Conservation (phyloP, 2,888 invertebrate genomes). For the Micoletzkya japonica region DNA sequence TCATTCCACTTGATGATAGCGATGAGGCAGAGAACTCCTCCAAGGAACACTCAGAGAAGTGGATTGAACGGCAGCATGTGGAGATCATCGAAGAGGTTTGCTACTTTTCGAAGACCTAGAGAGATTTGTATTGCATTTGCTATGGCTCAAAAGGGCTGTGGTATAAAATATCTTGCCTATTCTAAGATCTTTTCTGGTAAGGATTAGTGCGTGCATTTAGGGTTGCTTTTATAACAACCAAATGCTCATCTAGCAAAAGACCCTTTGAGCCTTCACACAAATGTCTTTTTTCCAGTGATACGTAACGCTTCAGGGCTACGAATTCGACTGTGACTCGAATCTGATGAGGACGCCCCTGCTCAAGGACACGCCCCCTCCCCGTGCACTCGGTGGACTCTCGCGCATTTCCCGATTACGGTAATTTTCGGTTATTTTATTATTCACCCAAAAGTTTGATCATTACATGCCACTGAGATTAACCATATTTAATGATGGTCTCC, state of each 20-base stretch:
- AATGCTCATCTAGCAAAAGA: too few relatives aligned
- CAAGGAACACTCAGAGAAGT: slow-evolving; percentile 1
- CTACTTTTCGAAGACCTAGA: not conserved
- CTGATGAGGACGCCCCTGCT: slow-evolving; percentile 19
- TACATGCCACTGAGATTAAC: not conserved
- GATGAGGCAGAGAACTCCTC: not conserved
- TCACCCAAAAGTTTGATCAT: not conserved
- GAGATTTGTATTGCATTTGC: too few relatives aligned
- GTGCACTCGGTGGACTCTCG: not conserved
- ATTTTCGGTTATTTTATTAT: not conserved
- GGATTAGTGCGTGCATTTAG: too few relatives aligned
- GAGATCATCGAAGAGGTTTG: slow-evolving; percentile 18
- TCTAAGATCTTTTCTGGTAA: too few relatives aligned
- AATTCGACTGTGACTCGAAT: slow-evolving; percentile 18
- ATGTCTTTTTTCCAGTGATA: not conserved
- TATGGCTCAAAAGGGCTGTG: too few relatives aligned
- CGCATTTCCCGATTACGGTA: slow-evolving; percentile 13
- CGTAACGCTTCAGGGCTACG: slow-evolving; percentile 19
- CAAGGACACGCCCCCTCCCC: slow-evolving; percentile 9
- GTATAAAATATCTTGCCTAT: too few relatives aligned
- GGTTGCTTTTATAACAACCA: too few relatives aligned
- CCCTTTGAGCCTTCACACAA: too few relatives aligned
- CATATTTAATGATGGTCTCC: not conserved
- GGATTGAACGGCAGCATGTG: not conserved
- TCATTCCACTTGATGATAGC: slow-evolving; percentile 6